These are phyloP conservation scores for Thymelicus lineola DNA, from an alignment of 2,888 invertebrate genomes.

Conservation along the genomic window DNA sequence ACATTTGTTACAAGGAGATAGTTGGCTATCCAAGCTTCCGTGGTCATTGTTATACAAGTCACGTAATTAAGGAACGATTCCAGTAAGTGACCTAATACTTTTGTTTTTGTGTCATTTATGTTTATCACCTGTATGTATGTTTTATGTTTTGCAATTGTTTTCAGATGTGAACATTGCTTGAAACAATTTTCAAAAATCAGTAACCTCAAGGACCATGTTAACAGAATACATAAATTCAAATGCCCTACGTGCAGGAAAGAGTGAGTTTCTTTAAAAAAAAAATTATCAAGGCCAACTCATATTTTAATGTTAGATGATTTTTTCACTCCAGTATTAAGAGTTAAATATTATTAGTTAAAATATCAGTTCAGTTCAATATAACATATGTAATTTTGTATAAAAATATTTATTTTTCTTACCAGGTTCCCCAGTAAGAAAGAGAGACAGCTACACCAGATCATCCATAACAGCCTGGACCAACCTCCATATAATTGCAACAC, in stretches of 20 bases:
- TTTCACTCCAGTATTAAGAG: no score
- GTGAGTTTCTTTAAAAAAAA: slow-evolving; percentile 57
- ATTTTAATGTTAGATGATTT: neutral
- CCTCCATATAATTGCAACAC: slow-evolving; percentile 67
- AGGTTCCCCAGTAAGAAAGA: slow-evolving; percentile 71
- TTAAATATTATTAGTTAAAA: no score
- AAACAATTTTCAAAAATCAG: slow-evolving; percentile 66
- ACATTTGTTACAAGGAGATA: slow-evolving; percentile 82
- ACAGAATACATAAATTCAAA: slow-evolving; percentile 61
- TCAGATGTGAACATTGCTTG: slow-evolving; percentile 68
- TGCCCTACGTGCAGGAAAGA: slow-evolving; percentile 66
- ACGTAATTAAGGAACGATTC: slow-evolving; percentile 83
- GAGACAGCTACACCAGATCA: slow-evolving; percentile 63
- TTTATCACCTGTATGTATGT: neutral
- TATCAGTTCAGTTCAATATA: no score
- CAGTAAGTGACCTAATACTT: slow-evolving; percentile 67
- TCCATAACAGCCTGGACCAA: slow-evolving; percentile 61
- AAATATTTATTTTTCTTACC: slow-evolving; percentile 8
- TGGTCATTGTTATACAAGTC: slow-evolving; percentile 84
- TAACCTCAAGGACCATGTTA: slow-evolving; percentile 63
- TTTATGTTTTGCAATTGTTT: neutral
- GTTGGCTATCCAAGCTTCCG: slow-evolving; percentile 84
- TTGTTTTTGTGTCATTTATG: neutral
- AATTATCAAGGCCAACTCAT: neutral
- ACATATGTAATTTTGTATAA: no score